Conservation (phyloP, 2,797 vertebrate species). For the Vultur gryphus region DNA sequence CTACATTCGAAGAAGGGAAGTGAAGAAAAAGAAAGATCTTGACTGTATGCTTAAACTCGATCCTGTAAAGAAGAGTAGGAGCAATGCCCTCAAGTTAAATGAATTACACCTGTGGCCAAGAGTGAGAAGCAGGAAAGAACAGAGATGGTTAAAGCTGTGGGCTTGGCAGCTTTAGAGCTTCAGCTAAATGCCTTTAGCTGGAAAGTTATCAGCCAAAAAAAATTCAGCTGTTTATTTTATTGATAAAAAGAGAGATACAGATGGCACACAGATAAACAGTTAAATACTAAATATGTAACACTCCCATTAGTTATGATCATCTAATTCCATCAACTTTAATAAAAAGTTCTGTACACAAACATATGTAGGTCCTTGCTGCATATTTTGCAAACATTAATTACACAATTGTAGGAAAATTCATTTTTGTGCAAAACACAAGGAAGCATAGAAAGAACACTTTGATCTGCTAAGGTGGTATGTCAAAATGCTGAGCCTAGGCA, state of each 20-base stretch:
- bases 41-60: not conserved
- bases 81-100: not conserved
- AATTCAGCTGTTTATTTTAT: not conserved
- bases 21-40: not conserved
- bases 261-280: not conserved
- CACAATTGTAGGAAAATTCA: not conserved
- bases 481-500: not conserved
- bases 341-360: not conserved
- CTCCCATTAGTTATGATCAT: not conserved
- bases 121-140: not conserved
- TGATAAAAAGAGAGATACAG: not conserved
- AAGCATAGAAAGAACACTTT: not conserved
- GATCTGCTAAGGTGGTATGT: not conserved
- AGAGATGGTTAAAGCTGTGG: not conserved
- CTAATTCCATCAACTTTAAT: not conserved
- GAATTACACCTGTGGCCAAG: not conserved
- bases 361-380: not conserved
- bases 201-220: not conserved
- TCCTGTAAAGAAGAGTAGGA: not conserved
- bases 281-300: not conserved
- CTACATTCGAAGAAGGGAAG: not conserved
- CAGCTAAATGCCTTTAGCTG: not conserved
- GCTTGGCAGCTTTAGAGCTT: not conserved
- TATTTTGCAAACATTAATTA: not conserved
- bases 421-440: not conserved